Base-by-base conservation (phyloP, 2,888 invertebrate genomes). In the Epistrophe eligans region DNA sequence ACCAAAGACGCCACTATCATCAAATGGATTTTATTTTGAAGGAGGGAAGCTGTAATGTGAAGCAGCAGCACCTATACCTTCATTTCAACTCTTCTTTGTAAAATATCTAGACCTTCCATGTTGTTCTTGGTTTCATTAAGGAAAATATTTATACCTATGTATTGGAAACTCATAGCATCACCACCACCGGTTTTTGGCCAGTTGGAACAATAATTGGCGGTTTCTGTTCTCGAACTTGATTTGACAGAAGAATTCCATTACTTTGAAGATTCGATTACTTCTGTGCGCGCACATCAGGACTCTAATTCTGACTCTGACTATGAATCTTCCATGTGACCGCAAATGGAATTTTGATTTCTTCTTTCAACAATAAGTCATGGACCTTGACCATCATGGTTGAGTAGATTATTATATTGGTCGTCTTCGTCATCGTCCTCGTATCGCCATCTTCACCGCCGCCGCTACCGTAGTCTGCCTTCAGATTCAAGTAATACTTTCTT, bases 211-310 rank as follows among this genome's bases (percentile, higher is more conserved):
- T 85, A 74, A 85, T 85, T 82, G 79, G 82, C 24, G 87, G 79
- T 83, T 85, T 66, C 67, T 55, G 55, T 67, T 24, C 13, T 48
- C n/a, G 24, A 45, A 71, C 66, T 72, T 28, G 58, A 76, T 87
- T 83, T 79, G 87, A 87, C 87, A 83, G 76, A 57, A 66, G 76
- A 83, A 83, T 83, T 83, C 87, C 87, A 87, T 87, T 87, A 83
- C 24, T 55, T 50, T 62, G 76, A 87, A 83, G 79, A 71, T 87
- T 87, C 79, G 87, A 87, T 87, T 87, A 87, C 83, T 79, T 87
- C 83, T 77, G 83, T 40, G 43, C 72, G 24, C 24, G 11, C n/a
- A 2, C 17, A 9, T n/a, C 55, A 38, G 67, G 67, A 48, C 19
- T 38, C 35, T 24, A 3, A 24, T 3, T 24, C n/a, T 35, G 62